Conservation (phyloP, 2,797 vertebrate genomes). For the Sebastes diaconus region DNA sequence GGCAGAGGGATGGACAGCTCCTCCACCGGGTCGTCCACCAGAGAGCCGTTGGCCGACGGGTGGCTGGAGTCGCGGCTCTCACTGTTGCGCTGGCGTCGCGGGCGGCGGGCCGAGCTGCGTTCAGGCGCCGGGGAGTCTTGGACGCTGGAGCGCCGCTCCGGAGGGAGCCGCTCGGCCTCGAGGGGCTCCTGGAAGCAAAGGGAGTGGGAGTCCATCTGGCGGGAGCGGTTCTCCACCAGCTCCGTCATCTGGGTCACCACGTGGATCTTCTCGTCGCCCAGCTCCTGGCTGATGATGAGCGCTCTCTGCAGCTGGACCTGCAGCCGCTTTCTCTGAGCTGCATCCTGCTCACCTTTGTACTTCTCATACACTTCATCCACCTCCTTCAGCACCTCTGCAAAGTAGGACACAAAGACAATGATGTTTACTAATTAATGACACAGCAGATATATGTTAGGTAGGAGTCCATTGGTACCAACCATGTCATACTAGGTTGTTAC, state of each 20-base stretch:
- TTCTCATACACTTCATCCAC: constrained; percentile 96
- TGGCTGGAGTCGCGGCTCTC: constrained; percentile 95
- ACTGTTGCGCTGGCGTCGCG: constrained; percentile 92
- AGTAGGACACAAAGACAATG: constrained; percentile 15
- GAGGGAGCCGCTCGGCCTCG: constrained; percentile 82
- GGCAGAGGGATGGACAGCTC: constrained; percentile 85
- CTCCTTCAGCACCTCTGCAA: constrained; percentile 94
- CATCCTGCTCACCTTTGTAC: constrained; percentile 92
- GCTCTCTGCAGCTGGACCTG: constrained; percentile 95
- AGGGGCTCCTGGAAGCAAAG: constrained; percentile 89
- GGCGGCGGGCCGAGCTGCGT: constrained; percentile 88
- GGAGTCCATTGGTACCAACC: no score
- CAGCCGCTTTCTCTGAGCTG: constrained; percentile 90
- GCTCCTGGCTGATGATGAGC: constrained; percentile 94
- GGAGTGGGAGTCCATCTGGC: constrained; percentile 94
- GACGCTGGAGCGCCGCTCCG: constrained; percentile 66
- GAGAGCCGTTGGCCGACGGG: constrained; percentile 87
- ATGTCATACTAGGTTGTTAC: no score
- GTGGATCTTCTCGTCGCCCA: constrained; percentile 98
- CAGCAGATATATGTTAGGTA: background rate
- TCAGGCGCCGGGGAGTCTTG: constrained; percentile 80
- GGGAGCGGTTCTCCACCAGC: constrained; percentile 93
- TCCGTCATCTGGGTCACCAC: constrained; percentile 97
- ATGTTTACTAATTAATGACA: background rate
- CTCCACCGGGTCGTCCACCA: constrained; percentile 87